Percentiles rank a stretch among this genome's conserved stretches.
phyloP scores from a whole-genome alignment of 2,113 vertebrate species.

The Sinocyclocheilus anshuiensis region DNA sequence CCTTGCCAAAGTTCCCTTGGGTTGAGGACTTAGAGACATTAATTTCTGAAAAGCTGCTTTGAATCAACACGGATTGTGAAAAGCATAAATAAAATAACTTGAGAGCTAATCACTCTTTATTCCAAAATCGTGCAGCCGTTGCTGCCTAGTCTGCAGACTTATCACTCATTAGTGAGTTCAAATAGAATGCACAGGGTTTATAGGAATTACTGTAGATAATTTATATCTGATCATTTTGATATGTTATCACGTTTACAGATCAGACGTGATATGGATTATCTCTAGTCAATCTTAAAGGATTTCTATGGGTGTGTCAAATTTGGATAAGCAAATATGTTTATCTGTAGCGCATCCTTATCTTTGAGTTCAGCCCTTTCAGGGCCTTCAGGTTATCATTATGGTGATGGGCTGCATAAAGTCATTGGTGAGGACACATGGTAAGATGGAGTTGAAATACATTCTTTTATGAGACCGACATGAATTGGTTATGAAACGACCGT shows the following conservation, averaged over 20 bases:
- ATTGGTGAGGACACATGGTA: neutral
- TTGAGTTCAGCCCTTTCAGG: neutral
- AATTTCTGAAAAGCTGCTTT: neutral
- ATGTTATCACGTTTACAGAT: constrained; percentile 22
- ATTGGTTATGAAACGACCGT: neutral
- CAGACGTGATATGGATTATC: neutral
- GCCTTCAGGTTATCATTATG: constrained; percentile 5
- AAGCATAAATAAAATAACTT: neutral
- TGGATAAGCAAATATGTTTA: neutral
- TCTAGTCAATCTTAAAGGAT: neutral
- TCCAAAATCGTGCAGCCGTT: neutral
- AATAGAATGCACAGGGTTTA: neutral
- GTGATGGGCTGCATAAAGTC: neutral
- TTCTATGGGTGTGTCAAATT: neutral
- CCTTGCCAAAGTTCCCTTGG: neutral
- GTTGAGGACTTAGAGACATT: neutral
- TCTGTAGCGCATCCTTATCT: constrained; percentile 20
- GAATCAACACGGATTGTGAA: neutral
- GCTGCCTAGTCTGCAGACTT: neutral
- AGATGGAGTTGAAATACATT: neutral
- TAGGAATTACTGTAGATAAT: neutral
- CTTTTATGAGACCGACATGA: neutral
- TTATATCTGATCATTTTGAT: neutral
- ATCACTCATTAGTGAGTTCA: neutral
- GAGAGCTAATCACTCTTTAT: neutral